phyloP scores from a whole-genome alignment of 2,113 vertebrate genomes.

The Peucedramus taeniatus region DNA sequence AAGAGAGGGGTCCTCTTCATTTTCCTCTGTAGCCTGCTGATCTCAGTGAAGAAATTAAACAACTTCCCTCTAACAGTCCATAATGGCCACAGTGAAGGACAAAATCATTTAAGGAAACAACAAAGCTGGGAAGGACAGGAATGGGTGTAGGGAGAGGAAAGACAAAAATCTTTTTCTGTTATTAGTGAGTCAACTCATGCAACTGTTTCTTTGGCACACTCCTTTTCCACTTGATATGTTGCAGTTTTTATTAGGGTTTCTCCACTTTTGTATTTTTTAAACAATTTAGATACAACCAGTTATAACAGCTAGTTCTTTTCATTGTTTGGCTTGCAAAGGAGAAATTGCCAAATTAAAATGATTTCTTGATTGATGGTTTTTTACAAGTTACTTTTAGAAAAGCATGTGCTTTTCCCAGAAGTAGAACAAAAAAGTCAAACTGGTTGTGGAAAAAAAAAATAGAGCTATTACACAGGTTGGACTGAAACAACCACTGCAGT shows the following conservation, averaged over 20 bases:
- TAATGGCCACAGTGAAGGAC: not conserved
- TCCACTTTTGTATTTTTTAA: not conserved
- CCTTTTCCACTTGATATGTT: not conserved
- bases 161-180: not conserved
- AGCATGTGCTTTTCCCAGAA: not conserved
- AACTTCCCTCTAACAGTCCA: not conserved
- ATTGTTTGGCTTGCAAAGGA: not conserved
- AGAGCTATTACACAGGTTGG: not conserved
- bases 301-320: not conserved
- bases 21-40: not conserved
- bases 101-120: not conserved
- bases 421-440: not conserved
- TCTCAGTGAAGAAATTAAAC: not conserved
- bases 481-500: not conserved
- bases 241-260: not conserved
- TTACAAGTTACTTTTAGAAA: not conserved
- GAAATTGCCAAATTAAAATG: not conserved
- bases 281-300: not conserved
- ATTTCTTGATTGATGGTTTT: not conserved
- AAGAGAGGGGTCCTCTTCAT: accelerated
- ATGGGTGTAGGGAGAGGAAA: not conserved
- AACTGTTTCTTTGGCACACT: not conserved
- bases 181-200: not conserved
- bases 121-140: not conserved
- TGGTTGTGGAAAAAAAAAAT: not conserved